These are phyloP conservation scores for Bothrops jararaca DNA, from an alignment of 2,113 vertebrate species.

Conservation along the genomic window DNA sequence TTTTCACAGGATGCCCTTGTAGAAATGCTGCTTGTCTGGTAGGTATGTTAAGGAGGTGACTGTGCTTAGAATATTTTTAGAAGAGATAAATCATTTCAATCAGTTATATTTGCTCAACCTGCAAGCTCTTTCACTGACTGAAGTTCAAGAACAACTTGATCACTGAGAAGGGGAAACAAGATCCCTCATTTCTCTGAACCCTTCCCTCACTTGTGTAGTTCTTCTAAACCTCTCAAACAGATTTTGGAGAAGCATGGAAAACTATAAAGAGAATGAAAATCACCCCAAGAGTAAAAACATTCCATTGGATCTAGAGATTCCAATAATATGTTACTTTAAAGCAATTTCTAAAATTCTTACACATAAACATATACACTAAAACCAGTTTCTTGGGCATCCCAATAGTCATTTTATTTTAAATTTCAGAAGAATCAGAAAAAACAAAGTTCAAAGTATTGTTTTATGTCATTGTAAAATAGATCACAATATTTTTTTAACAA, in stretches of 20 bases:
- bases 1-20: not conserved
- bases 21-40: not conserved
- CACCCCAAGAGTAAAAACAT: not conserved
- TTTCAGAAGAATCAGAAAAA: not conserved
- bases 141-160: not conserved
- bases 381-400: not conserved
- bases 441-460: not conserved
- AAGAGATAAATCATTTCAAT: not conserved
- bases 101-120: not conserved
- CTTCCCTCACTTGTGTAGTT: not conserved
- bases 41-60: not conserved
- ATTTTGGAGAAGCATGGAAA: not conserved
- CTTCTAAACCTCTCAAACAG: not conserved
- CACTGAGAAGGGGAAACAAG: not conserved
- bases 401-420: not conserved
- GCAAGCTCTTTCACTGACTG: not conserved
- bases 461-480: not conserved
- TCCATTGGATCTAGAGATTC: not conserved
- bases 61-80: not conserved
- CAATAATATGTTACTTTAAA: not conserved
- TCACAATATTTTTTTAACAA: not conserved
- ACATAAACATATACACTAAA: not conserved
- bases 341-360: not conserved
- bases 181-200: not conserved
- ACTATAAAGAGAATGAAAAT: not conserved